Conservation (phyloP, 2,113 vertebrate species). For the Sphyrna mokarran region DNA sequence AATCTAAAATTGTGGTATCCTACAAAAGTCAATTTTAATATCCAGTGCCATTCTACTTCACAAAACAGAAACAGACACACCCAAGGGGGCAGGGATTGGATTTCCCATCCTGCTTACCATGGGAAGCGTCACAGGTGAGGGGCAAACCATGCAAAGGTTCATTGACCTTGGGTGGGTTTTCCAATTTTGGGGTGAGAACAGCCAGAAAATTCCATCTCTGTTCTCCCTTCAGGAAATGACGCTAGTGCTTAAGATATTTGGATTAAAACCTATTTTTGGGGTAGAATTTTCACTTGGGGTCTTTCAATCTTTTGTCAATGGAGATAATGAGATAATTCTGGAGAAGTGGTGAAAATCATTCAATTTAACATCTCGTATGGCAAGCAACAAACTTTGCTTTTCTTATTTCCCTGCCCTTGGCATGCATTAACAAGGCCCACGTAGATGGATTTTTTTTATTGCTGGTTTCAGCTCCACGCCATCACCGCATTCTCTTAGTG, state of each 20-base stretch:
- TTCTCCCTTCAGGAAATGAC: background rate
- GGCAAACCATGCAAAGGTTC: too few species aligned
- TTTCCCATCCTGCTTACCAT: too few species aligned
- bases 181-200: too few species aligned
- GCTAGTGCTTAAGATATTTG: background rate
- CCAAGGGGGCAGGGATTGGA: too few species aligned
- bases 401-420: too few species aligned
- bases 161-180: too few species aligned
- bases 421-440: background rate
- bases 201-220: too few species aligned
- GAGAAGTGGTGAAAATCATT: background rate
- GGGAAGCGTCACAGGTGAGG: too few species aligned
- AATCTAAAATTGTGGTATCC: too few species aligned
- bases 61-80: background rate
- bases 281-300: background rate
- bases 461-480: background rate
- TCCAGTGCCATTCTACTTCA: background rate
- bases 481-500: background rate
- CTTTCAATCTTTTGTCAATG: background rate
- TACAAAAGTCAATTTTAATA: background rate
- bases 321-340: background rate
- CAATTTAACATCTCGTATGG: too few species aligned
- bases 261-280: background rate
- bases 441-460: background rate
- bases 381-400: background rate